Percentiles rank a stretch among this genome's conserved stretches.
Evolutionary conservation across 1,140 invertebrate genomes (phyloP).

Genomic region (Lepidurus packardi): DNA sequence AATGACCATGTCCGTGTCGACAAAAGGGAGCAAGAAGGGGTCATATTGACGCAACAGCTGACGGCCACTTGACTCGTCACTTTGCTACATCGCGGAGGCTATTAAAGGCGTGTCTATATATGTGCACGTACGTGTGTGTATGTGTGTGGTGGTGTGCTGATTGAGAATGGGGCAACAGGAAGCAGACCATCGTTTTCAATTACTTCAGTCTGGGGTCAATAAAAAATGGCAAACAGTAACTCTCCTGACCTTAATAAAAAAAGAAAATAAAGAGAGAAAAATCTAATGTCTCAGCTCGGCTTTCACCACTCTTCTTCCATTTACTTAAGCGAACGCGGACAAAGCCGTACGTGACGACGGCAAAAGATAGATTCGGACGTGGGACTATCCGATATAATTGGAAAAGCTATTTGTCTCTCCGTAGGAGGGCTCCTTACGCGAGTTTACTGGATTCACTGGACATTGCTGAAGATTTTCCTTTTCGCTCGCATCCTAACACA

Average conservation of each 20-base stretch:
- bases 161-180: not conserved
- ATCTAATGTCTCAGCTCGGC: too few relatives aligned
- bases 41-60: slow-evolving; percentile 17
- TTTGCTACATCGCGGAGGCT: not conserved
- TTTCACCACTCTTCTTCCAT: too few relatives aligned
- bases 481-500: too few relatives aligned
- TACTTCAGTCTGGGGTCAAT: not conserved
- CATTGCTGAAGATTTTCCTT: not conserved
- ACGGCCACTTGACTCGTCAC: slow-evolving; percentile 11
- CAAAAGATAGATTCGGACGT: too few relatives aligned
- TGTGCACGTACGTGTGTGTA: too few relatives aligned
- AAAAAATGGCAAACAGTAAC: not conserved
- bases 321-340: too few relatives aligned
- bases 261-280: too few relatives aligned
- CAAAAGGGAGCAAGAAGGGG: not conserved
- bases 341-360: too few relatives aligned
- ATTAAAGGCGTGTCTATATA: not conserved
- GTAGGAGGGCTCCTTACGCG: not conserved
- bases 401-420: not conserved
- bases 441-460: not conserved
- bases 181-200: slow-evolving; percentile 2
- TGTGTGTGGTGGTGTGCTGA: not conserved
- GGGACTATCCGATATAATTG: too few relatives aligned
- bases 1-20: not conserved
- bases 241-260: too few relatives aligned